A percentile compares a stretch with the other conserved stretches of the same genome.
Conservation (phyloP, 2,888 invertebrate species). For the Strigamia maritima region DNA sequence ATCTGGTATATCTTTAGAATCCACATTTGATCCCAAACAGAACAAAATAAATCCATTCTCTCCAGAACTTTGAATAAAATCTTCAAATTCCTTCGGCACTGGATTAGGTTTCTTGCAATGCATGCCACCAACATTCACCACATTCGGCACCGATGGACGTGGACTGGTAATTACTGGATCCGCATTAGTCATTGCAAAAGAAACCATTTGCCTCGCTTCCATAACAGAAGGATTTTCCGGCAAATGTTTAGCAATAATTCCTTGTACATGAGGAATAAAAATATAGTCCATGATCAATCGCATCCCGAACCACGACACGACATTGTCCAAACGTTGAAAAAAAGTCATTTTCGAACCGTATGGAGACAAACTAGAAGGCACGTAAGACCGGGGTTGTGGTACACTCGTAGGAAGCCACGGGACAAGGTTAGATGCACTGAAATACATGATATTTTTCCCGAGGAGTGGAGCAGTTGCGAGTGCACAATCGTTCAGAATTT, state of each 20-base stretch:
- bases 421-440: background rate
- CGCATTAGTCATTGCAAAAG: background rate
- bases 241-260: background rate
- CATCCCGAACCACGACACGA: background rate
- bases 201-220: background rate
- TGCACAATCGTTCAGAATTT: background rate
- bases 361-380: background rate
- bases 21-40: background rate
- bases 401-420: background rate
- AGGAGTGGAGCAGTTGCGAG: background rate
- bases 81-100: constrained; percentile 21
- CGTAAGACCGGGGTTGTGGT: background rate
- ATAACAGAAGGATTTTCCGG: background rate
- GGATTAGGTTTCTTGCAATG: background rate
- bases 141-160: background rate
- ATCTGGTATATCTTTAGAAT: background rate
- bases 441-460: background rate
- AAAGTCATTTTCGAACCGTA: constrained; percentile 17
- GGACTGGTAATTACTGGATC: background rate
- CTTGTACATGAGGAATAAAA: background rate
- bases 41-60: constrained; percentile 12
- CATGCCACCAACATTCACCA: background rate
- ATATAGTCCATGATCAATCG: background rate
- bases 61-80: constrained; percentile 31
- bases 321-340: background rate